A percentile compares a stretch with the other conserved stretches of the same genome.
phyloP scores from a whole-genome alignment of 2,797 vertebrate genomes.

The Neosalanx taihuensis region DNA sequence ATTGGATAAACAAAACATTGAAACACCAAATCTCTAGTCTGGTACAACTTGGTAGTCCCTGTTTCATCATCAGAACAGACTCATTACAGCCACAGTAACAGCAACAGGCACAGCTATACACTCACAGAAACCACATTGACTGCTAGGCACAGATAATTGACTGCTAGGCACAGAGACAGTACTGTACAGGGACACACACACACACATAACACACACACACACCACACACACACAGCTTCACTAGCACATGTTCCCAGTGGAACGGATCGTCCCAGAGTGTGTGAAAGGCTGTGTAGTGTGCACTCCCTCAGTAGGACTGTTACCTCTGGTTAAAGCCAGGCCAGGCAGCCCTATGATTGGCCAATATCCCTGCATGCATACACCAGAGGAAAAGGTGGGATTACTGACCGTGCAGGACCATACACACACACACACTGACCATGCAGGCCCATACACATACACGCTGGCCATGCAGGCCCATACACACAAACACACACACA shows the following conservation, averaged over 20 bases:
- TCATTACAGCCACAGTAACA: conserved; percentile 67
- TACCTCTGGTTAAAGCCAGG: conserved; percentile 80
- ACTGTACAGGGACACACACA: conserved; percentile 53
- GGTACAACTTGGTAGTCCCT: no score
- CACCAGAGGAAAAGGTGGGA: conserved; percentile 82
- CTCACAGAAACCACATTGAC: conserved; percentile 37
- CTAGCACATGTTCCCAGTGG: conserved; percentile 55
- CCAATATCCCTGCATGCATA: conserved; percentile 85
- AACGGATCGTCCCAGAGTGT: conserved; percentile 60
- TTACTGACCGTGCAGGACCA: conserved; percentile 73
- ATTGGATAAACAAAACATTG: no score
- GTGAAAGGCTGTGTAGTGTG: conserved; percentile 60
- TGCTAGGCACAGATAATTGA: conserved; percentile 2
- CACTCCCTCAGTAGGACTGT: conserved; percentile 70
- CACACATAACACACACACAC: conserved; percentile 64
- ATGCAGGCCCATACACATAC: conserved; percentile 33
- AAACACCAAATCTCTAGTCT: no score
- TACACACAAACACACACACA: neutral
- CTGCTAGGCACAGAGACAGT: neutral
- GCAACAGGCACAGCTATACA: conserved; percentile 66
- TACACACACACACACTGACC: conserved; percentile 40
- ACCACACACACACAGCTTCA: conserved; percentile 62
- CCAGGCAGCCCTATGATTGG: conserved; percentile 78
- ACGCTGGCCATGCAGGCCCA: conserved; percentile 2
- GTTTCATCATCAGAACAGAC: conserved; percentile 2